phyloP scores from a whole-genome alignment of 2,113 vertebrate species.

The Gorsachius goisagi region DNA sequence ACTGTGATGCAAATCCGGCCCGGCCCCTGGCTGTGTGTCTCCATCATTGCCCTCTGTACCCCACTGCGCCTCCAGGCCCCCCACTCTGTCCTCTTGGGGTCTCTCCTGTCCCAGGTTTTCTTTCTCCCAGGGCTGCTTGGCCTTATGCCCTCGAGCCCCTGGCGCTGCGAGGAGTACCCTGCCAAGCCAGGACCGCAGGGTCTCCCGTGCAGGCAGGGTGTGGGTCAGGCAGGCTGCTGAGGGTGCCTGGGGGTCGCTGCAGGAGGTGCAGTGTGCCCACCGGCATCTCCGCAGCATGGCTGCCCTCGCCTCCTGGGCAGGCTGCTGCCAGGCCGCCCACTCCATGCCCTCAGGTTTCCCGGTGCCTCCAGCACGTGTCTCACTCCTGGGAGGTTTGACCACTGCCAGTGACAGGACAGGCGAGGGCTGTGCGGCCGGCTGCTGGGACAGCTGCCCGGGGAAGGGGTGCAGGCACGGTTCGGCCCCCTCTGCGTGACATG shows the following conservation, averaged over 20 bases:
- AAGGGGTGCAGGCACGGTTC: neutral
- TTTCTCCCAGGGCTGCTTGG: neutral
- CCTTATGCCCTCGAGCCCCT: neutral
- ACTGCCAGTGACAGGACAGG: neutral
- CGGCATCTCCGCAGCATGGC: neutral
- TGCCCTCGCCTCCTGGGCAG: accelerated
- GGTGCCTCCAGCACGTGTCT: neutral
- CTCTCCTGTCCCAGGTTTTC: neutral
- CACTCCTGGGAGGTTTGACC: neutral
- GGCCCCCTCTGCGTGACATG: accelerated
- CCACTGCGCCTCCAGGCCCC: accelerated
- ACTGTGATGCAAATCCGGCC: accelerated
- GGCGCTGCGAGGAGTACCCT: too few relatives aligned
- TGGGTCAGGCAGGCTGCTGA: neutral
- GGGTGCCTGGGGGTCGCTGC: neutral
- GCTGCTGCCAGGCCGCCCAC: neutral
- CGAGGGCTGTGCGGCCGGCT: neutral
- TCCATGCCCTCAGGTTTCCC: neutral
- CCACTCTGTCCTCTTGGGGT: neutral
- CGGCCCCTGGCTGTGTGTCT: neutral
- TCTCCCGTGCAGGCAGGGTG: neutral
- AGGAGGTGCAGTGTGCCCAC: neutral
- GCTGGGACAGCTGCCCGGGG: neutral
- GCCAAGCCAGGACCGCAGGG: accelerated
- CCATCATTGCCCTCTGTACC: neutral